Base-by-base conservation (phyloP, 2,888 invertebrate species). In the Unio delphinus region DNA sequence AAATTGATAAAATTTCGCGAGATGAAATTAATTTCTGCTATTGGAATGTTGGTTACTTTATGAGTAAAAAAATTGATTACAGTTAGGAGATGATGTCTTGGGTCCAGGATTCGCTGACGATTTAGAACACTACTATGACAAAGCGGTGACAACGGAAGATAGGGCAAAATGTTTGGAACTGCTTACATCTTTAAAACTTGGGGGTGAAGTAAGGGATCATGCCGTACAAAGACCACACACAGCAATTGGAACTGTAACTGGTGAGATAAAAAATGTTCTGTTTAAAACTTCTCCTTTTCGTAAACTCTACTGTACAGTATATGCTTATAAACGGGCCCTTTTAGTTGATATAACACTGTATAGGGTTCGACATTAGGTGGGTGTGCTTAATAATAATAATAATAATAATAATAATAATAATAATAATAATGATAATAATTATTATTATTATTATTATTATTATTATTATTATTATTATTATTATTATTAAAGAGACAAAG, bases 81-180 rank as follows among this genome's bases (percentile, higher is more conserved):
- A 88, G 87, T 67, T 88, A 26, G 87, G 85, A 4, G 84, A 85
- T 34, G 80, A 83, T 60, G 78, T 81, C 2, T 69, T 88, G 20
- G 78, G 80, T 3, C 80, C 83, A 7, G 83, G 83, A 20, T 77
- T 88, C 67, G 67, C 78, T n/a, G 78, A 77, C 59, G 84, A 86
- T 67, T 74, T 88, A 34, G 83, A 86, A 64, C 71, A 80, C 23
- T 88, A 80, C 69, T 87, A 86, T 73, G 78, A 82, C 45, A 85
- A 85, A 66, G 83, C 87, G 23, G 79, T 79, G 54, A 70, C 78
- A 8, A 61, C 69, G 26, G 74, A 70, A n/a, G 87, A 88, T 69
- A 80, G 74, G 55, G 82, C 83, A 30, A 83, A 84, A 74, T 86
- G 87, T 69, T 72, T 86, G 67, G 86, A 88, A 64, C 68, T 87